Evolutionary conservation across 2,113 vertebrate genomes (phyloP), one percentile per base, ranked within the genome.

Genomic region (Centrocercus urophasianus): DNA sequence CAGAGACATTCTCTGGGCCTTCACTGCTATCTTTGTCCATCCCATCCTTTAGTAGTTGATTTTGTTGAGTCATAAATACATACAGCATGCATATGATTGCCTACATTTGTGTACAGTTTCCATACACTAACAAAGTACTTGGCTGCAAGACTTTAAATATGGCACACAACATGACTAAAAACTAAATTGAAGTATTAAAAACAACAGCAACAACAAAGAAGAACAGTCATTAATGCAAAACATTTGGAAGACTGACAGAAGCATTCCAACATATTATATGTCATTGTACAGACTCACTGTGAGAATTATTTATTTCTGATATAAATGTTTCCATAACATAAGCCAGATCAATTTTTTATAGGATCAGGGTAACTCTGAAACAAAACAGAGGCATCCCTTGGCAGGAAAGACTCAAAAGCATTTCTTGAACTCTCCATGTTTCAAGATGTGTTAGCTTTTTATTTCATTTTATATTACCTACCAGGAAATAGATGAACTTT

Each of bases 401-500:
- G 70, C 28, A 72, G 24, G 24, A 86, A 82, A 66, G 10, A 66
- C 50, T 60, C 73, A 22, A 75, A 76, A 7, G 6, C 70, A 34
- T 73, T 72, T 94, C 47, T 48, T 92, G 30, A 84, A 47, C 10
- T 70, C 11, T 25, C 42, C 15, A 60, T 3, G 6, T 10, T 20
- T 63, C n/a, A 83, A 70, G 30, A 60, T 83, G 83, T 70, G 17
- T 77, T 43, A 54, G 50, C 48, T 22, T 61, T 18, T 30, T 57
- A 7, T 56, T 82, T 86, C 47, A 43, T 61, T 69, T 45, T 57
- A 2, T 8, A n/a, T 78, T 81, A 78, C 97, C 97, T 95, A 98
- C 97, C 97, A 94, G 96, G 57, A 86, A 93, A 64, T 50, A 56
- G 75, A 43, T 16, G 50, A 48, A 54, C 32, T 15, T 72, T 59